A percentile compares a stretch with the other conserved stretches of the same genome.
phyloP scores from a whole-genome alignment of 2,888 invertebrate genomes.

The Drosophila mimetica region DNA sequence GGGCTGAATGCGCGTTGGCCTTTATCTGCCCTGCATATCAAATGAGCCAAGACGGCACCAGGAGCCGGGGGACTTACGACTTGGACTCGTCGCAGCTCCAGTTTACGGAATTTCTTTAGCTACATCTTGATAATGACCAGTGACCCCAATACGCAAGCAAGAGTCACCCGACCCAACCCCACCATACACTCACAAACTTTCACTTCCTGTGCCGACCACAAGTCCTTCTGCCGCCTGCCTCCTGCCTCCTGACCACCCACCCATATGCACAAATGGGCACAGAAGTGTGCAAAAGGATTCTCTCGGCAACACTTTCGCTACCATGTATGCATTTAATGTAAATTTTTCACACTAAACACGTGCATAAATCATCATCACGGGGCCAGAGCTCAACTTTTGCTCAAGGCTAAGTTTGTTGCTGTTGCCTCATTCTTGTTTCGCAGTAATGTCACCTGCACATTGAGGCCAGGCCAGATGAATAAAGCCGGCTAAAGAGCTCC shows the following conservation, averaged over 20 bases:
- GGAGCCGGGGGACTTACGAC: constrained; percentile 17
- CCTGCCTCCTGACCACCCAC: neutral
- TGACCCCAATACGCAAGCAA: constrained; percentile 65
- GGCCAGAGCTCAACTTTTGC: constrained; percentile 62
- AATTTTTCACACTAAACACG: constrained; percentile 80
- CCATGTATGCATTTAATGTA: constrained; percentile 71
- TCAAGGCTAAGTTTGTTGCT: constrained; percentile 70
- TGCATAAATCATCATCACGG: constrained; percentile 76
- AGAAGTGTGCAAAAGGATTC: constrained; percentile 47
- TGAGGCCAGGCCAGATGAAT: constrained; percentile 50
- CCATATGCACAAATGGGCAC: constrained; percentile 24
- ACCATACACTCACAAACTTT: constrained; percentile 61
- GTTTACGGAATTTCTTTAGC: constrained; percentile 71
- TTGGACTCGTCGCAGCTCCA: constrained; percentile 46
- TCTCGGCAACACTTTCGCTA: constrained; percentile 66
- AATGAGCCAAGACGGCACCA: constrained; percentile 52
- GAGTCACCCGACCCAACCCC: constrained; percentile 36
- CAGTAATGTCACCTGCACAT: constrained; percentile 69
- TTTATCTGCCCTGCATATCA: constrained; percentile 79
- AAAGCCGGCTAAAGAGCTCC: constrained; percentile 15
- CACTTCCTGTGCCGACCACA: constrained; percentile 60
- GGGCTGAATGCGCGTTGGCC: constrained; percentile 65
- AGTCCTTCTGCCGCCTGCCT: constrained; percentile 9
- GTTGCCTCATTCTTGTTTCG: constrained; percentile 19
- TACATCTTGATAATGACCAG: constrained; percentile 79